Base-by-base conservation (phyloP, 92 coral and sea anemone species). In the Blastomussa wellsi region DNA sequence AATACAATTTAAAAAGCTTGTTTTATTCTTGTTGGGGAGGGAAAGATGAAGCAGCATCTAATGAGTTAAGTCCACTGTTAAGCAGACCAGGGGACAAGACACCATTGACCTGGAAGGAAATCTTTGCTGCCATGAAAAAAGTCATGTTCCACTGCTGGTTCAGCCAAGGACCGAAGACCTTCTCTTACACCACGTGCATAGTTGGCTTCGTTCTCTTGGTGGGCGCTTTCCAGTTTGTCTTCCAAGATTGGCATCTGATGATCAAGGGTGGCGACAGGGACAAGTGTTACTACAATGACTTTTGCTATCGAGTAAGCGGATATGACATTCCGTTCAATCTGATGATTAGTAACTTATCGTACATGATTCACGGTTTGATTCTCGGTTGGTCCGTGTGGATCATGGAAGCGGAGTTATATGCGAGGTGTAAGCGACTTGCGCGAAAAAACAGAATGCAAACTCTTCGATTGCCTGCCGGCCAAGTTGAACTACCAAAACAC, bases 201-300 rank as follows among this genome's bases (percentile, higher is more conserved):
- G 99, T 96, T 19, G 99, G 98, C 6, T 92, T 95, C 51, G 98
- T 92, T 26, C 95, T 96, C 10, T 26, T 96, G 74, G 90, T 95
- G 24, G 99, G 99, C 5, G 98, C 98, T 7, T 93, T 92, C 53
- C 99, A 96, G 85, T 94, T 92, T 77, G 98, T 96, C 53, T 93
- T 87, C 42, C 93, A 90, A 64, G 92, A 92, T 92, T 96, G 98
- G 98, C 79, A 37, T 12, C 72, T 77, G 53, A 96, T 96, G 99
- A 89, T 94, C 5, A 78, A 60, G 5, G 79, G 84, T 42, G 99
- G 99, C 7, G 83, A 94, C 81, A 88, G 99, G 28, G 98, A 96
- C 47, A 87, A 78, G 33, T 96, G 99, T 72, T 96, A 91, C 78
- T 96, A 96, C 82, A 95, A 96, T 78, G 99, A 96, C 29, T 90